Evolutionary conservation across 2,113 vertebrate genomes (phyloP), one percentile per base, ranked within the genome.

Genomic region (Hippocampus barbouri): DNA sequence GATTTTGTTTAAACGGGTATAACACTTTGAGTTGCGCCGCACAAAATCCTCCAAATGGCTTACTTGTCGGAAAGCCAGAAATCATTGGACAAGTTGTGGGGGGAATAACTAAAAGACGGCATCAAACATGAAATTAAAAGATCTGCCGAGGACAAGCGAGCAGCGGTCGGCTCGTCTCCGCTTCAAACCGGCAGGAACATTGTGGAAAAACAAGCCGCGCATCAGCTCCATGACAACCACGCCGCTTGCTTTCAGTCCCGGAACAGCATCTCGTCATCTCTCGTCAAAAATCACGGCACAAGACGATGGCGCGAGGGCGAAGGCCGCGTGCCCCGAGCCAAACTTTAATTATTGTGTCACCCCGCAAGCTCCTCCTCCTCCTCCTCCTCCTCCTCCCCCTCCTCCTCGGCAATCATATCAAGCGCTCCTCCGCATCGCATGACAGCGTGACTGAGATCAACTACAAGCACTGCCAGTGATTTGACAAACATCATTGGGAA

Each of bases 261-360:
- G 0, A 41, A 63, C 8, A 12, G 34, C 61, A 63, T 9, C 61
- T 63, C 18, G 9, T 63, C 61, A 21, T 18, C 16, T 8, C 38
- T 25, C 41, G 8, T 38, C 23, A 53, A 47, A 62, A 77, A 75
- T 34, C 25, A 8, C 38, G 23, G 20, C 57, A 61, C 40, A 25
- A 12, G 6, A 69, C 2, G 34, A 38, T 38, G 34, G 34, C 1
- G 12, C 30, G 53, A 65, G 63, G 41, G 12, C 47, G 47, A 47
- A 61, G 45, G 30, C n/a, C 20, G 12, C 1, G 20, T 64, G 64
- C 30, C 67, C 8, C 0, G 43, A 73, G 72, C 66, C 23, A 65
- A 71, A 67, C 49, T 49, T 78, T 70, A 56, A 82, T 69, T 54
- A 68, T 54, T 57, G 61, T 49, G 64, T 61, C 74, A 61, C 79